Percentiles rank a stretch among this genome's conserved stretches.
Conservation (phyloP, 2,797 vertebrate species). For the Sebastes baramenuke region DNA sequence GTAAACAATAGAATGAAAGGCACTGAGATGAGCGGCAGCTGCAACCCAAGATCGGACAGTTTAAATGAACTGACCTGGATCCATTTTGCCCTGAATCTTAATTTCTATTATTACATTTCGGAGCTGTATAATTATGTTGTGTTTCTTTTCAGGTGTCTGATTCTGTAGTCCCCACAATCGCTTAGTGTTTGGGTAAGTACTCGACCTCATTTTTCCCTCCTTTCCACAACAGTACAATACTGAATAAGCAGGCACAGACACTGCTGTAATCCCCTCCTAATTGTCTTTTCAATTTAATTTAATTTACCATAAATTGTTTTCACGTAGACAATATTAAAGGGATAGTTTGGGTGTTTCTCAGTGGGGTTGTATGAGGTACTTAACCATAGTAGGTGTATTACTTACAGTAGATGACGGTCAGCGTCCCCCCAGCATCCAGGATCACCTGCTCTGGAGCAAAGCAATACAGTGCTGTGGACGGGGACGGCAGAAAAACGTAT, state of each 20-base stretch:
- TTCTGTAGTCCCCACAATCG: conserved; percentile 33
- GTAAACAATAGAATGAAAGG: conserved; percentile 51
- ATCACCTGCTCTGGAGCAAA: no score
- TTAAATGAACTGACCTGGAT: not conserved
- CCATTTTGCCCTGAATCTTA: not conserved
- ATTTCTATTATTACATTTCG: not conserved
- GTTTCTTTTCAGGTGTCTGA: conserved; percentile 62
- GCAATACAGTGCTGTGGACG: no score
- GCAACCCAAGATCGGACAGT: not conserved
- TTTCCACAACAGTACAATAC: not conserved
- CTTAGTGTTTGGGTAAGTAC: conserved; percentile 65
- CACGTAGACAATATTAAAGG: not conserved
- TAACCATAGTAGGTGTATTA: no score
- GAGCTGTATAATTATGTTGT: not conserved
- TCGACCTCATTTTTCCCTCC: not conserved
- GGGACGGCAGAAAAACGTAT: no score
- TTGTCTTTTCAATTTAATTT: not conserved
- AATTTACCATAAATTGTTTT: not conserved
- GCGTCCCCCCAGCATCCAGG: no score
- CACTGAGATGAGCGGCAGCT: conserved; percentile 1
- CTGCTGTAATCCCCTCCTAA: not conserved
- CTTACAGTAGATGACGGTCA: no score
- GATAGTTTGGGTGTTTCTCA: no score
- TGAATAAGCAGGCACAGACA: not conserved
- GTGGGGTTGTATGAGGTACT: no score